phyloP scores from a whole-genome alignment of 2,113 vertebrate genomes.

The Bungarus multicinctus region DNA sequence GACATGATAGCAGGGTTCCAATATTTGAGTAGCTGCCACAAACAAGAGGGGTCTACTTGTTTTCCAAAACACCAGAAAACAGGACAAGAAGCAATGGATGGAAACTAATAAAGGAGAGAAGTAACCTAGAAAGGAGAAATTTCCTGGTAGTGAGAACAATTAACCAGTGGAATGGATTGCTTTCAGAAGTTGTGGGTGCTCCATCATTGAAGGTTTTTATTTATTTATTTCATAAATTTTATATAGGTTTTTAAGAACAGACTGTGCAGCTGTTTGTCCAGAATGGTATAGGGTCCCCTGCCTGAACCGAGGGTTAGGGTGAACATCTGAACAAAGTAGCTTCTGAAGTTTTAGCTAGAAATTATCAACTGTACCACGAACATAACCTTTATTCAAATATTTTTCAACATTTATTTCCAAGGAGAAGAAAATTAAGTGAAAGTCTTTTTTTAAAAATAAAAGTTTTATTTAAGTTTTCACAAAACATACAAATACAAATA shows the following conservation, averaged over 20 bases:
- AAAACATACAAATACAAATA: too few relatives aligned
- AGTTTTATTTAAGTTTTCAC: too few relatives aligned
- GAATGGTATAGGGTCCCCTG: neutral
- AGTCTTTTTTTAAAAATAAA: too few relatives aligned
- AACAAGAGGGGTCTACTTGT: neutral
- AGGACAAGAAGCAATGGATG: neutral
- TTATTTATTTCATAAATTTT: too few relatives aligned
- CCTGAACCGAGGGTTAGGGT: neutral
- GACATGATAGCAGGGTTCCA: neutral
- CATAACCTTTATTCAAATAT: neutral
- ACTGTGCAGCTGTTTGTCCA: neutral
- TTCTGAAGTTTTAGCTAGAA: neutral
- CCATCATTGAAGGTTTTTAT: neutral
- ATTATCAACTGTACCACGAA: neutral
- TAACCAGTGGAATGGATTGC: neutral
- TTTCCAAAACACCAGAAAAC: neutral
- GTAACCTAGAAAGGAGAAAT: neutral
- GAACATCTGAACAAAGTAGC: neutral
- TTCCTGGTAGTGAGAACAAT: neutral
- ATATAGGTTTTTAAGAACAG: too few relatives aligned
- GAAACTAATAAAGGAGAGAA: neutral
- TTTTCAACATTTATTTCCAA: neutral
- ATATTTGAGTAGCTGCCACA: neutral
- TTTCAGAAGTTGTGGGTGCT: neutral
- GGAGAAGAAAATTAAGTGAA: neutral